Conservation (phyloP, 2,113 vertebrate species). For the Sinocyclocheilus rhinocerous region DNA sequence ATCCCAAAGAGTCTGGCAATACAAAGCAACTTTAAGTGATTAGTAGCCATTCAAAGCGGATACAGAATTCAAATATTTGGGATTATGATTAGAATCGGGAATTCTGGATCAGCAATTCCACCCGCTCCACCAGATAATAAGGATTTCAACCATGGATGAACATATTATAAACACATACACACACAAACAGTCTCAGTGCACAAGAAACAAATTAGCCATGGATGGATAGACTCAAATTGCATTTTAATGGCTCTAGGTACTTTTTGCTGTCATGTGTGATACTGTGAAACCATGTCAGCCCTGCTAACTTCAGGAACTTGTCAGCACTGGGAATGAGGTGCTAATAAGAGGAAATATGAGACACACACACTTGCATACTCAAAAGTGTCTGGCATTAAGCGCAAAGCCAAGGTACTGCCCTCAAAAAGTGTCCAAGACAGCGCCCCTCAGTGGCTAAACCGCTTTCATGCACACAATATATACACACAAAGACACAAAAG, state of each 20-base stretch:
- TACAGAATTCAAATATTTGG: neutral
- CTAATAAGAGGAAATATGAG: constrained; percentile 19
- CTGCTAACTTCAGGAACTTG: constrained; percentile 14
- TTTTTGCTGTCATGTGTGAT: constrained; percentile 25
- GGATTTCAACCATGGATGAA: constrained; percentile 3
- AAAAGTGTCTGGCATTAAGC: neutral
- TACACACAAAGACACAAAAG: neutral
- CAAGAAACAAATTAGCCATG: constrained; percentile 24
- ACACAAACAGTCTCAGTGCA: neutral
- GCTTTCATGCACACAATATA: neutral
- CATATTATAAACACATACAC: constrained; percentile 3
- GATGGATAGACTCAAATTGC: constrained; percentile 20
- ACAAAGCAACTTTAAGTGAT: neutral
- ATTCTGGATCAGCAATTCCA: neutral
- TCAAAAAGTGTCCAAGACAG: neutral
- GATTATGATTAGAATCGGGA: neutral
- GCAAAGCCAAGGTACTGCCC: neutral
- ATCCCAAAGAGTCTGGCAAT: neutral
- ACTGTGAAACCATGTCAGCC: constrained; percentile 28
- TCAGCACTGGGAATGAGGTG: constrained; percentile 21
- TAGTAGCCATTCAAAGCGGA: neutral
- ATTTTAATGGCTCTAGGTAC: constrained; percentile 32
- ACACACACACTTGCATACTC: neutral
- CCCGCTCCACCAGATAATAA: constrained; percentile 13
- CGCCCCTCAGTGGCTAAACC: neutral